Evolutionary conservation across 1,140 invertebrate genomes (phyloP).

Genomic region (Drosophila sechellia): DNA sequence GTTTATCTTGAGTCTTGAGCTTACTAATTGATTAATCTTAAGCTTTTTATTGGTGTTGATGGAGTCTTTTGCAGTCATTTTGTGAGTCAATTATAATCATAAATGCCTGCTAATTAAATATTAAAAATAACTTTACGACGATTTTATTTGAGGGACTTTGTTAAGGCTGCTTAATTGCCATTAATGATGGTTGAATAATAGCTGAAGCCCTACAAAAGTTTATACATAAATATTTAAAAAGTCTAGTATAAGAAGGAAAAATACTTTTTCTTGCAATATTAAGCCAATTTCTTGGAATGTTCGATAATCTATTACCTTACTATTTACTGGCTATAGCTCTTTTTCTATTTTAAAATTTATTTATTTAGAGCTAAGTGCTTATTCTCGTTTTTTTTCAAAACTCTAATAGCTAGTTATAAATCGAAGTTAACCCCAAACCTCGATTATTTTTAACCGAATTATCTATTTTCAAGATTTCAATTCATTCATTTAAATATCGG

Average conservation of each 20-base stretch:
- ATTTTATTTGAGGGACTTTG: neutral
- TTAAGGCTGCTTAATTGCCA: too few species aligned
- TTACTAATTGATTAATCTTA: neutral
- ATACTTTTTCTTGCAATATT: too few species aligned
- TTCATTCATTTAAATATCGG: constrained; percentile 32
- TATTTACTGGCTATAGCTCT: neutral
- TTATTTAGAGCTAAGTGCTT: neutral
- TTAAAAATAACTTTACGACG: neutral
- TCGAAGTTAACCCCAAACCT: constrained; percentile 15
- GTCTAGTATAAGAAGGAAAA: too few species aligned
- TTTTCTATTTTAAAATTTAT: neutral
- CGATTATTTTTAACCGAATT: constrained; percentile 18
- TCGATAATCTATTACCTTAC: neutral
- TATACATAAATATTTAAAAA: too few species aligned
- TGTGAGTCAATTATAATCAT: constrained; percentile 6
- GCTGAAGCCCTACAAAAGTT: neutral
- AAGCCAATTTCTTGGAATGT: too few species aligned
- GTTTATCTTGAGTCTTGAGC: neutral
- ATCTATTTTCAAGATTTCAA: neutral
- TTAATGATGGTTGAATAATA: neutral
- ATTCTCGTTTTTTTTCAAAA: neutral
- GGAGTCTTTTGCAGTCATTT: neutral
- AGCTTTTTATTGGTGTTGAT: constrained; percentile 12
- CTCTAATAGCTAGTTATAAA: neutral
- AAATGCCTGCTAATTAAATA: neutral